These are phyloP conservation scores for western clawed frog (Xenopus tropicalis) DNA, from an alignment of 2,113 vertebrate genomes.

Conservation along the genomic window UCB_Xtro_10.0 CM004451.2:19229001-19229500, in stretches of 20 bases:
- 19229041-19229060: no score
- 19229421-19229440: conserved; percentile 5
- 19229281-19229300: conserved; percentile 90
- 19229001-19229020: conserved; percentile 3
- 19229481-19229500: background rate
- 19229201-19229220: no score
- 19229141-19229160: no score
- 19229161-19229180: no score
- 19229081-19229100: no score
- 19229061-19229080: no score
- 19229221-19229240: no score
- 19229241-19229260: no score
- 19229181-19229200: no score
- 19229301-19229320: conserved; percentile 89
- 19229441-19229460: conserved; percentile 16
- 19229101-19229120: no score
- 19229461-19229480: background rate
- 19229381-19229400: conserved; percentile 95
- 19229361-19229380: conserved; percentile 94
- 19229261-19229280: background rate
- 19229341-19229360: conserved; percentile 98
- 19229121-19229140: no score
- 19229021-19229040: background rate
- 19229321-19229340: conserved; percentile 92
- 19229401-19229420: conserved; percentile 61